These are phyloP conservation scores for Pseudomyrmex sp. DNA, from an alignment of 1,140 invertebrate genomes.

Conservation along the genomic window DNA sequence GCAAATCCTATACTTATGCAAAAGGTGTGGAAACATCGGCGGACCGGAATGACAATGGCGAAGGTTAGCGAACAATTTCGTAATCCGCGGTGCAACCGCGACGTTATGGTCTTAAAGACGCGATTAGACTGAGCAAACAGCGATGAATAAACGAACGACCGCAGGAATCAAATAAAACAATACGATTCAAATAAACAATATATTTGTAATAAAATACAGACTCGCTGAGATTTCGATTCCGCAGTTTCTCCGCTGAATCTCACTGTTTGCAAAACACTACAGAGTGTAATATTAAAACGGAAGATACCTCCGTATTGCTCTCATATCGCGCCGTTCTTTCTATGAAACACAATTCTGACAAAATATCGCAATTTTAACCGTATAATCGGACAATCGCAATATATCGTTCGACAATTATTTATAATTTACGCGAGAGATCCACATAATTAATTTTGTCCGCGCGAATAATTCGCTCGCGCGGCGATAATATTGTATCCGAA, in stretches of 20 bases:
- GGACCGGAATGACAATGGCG: slow-evolving; percentile 59
- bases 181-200: not conserved
- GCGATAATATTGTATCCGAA: not conserved
- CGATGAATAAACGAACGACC: not conserved
- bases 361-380: not conserved
- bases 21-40: slow-evolving; percentile 37
- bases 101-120: not conserved
- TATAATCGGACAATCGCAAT: not conserved
- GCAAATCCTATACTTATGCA: slow-evolving; percentile 53
- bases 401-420: not conserved
- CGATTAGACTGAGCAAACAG: not conserved
- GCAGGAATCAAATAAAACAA: not conserved
- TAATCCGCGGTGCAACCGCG: not conserved
- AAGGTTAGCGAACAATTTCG: slow-evolving; percentile 26
- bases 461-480: not conserved
- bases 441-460: slow-evolving; percentile 2
- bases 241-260: no score
- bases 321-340: no score
- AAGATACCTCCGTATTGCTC: no score
- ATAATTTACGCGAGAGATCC: slow-evolving; percentile 14
- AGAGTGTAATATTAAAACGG: not conserved
- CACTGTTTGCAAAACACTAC: not conserved
- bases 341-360: not conserved
- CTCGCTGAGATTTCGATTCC: no score
- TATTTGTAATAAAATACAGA: not conserved